Base-by-base conservation (phyloP, 2,797 vertebrate genomes). In the Triplophysa bombifrons region DNA sequence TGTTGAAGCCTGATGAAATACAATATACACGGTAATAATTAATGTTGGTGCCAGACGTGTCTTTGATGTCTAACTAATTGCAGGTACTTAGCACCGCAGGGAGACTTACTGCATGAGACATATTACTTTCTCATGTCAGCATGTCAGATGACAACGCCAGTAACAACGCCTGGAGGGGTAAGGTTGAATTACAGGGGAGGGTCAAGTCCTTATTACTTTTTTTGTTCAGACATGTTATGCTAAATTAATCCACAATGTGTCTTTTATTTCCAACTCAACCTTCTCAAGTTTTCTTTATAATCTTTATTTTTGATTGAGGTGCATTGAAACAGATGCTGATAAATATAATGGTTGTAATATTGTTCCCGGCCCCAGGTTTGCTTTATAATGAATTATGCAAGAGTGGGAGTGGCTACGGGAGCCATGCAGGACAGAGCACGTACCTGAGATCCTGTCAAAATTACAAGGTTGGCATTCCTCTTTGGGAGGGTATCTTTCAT, bases 381-480 rank as follows among this genome's bases (percentile, higher is more conserved):
- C n/a, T 71, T 67, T 70, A 67, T 38, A 50, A 51, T 79, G 63
- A 63, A 41, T 80, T 58, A 48, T 72, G 51, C 51, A 46, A 13
- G 67, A 30, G 25, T 58, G 46, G 71, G 72, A 83, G 78, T 81
- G 73, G 50, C 76, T 70, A 74, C 66, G 72, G 66, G 76, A 76
- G 53, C 55, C 56, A 46, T 2, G 17, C 87, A 73, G 76, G 87
- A 87, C 38, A 38, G 81, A 80, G 66, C 87, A 83, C 74, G 82
- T 81, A 90, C 91, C 90, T 90, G 88, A 72, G 27, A 82, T 22
- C 77, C 87, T 27, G 82, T n/a, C 46, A 76, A 78, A 74, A 81
- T 87, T 25, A 74, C 70, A 30, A 55, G 74, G 69, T 56, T 63
- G 12, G 51, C 67, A 66, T 76, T 87, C 85, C 82, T 88, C 50